These are phyloP conservation scores for Pandemis corylana DNA, from an alignment of 2,888 invertebrate genomes.

Conservation along the genomic window DNA sequence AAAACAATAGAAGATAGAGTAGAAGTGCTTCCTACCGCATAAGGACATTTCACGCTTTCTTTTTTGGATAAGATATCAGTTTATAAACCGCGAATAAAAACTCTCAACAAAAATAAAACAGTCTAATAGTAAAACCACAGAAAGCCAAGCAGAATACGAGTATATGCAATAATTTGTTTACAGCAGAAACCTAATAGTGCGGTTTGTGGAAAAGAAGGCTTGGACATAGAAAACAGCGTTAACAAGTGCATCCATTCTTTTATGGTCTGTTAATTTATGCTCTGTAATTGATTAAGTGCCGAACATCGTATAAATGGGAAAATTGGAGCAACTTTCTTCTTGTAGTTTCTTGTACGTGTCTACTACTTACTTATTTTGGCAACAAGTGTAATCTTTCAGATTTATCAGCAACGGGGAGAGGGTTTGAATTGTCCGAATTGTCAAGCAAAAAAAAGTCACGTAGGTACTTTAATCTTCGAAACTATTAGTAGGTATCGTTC, in stretches of 20 bases:
- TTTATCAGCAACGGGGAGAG: too few species aligned
- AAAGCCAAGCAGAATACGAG: not conserved
- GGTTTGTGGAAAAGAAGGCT: not conserved
- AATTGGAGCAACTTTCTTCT: slow-evolving; percentile 7
- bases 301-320: not conserved
- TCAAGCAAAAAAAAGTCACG: too few species aligned
- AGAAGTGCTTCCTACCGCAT: too few species aligned
- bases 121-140: not conserved
- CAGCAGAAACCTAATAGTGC: slow-evolving; percentile 14
- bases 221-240: slow-evolving; percentile 31
- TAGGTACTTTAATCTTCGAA: too few species aligned
- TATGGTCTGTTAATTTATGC: slow-evolving; percentile 52
- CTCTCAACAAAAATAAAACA: not conserved
- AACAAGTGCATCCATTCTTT: slow-evolving; percentile 48
- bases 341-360: not conserved
- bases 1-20: too few species aligned
- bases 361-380: too few species aligned
- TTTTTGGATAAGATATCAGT: not conserved
- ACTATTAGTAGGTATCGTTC: too few species aligned
- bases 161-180: slow-evolving; percentile 1
- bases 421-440: too few species aligned
- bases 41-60: not conserved
- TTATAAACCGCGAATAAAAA: not conserved
- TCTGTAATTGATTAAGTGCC: slow-evolving; percentile 44
- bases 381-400: too few species aligned